Percentiles rank a stretch among this genome's conserved stretches.
Conservation (phyloP, 2,797 vertebrate genomes). For the Gouania willdenowi region DNA sequence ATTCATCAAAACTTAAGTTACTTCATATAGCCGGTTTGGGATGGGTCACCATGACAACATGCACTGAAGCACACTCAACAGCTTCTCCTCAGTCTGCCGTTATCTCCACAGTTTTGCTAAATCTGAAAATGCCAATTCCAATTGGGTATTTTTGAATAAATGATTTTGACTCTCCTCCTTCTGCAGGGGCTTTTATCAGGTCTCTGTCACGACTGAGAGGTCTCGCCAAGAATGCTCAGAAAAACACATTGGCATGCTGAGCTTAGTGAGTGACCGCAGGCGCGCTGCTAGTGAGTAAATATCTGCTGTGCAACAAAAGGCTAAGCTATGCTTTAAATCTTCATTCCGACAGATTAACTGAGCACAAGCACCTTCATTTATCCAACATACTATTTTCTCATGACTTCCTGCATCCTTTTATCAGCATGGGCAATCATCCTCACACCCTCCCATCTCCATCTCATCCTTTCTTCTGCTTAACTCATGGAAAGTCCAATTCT, state of each 20-base stretch:
- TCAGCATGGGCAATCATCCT: slow-evolving; percentile 29
- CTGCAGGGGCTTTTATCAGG: slow-evolving; percentile 53
- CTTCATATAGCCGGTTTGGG: slow-evolving; percentile 25
- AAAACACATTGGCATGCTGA: background rate
- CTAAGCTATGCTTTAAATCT: slow-evolving; percentile 62
- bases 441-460: slow-evolving; percentile 10
- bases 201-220: slow-evolving; percentile 59
- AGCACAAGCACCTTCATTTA: slow-evolving; percentile 24
- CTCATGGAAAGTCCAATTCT: slow-evolving; percentile 55
- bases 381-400: slow-evolving; percentile 38
- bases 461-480: slow-evolving; percentile 11
- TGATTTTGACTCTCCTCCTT: slow-evolving; percentile 5
- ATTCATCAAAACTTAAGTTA: slow-evolving; percentile 23
- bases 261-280: slow-evolving; percentile 45
- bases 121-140: slow-evolving; percentile 2
- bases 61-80: slow-evolving; percentile 2
- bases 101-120: background rate
- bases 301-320: slow-evolving; percentile 40
- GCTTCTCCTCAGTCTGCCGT: background rate
- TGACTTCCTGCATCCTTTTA: slow-evolving; percentile 33
- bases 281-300: slow-evolving; percentile 38
- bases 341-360: slow-evolving; percentile 48
- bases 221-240: slow-evolving; percentile 31
- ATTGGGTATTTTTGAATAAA: slow-evolving; percentile 16
- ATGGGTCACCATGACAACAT: slow-evolving; percentile 10